Evolutionary conservation across 2,888 invertebrate species (phyloP).

Genomic region (Cryptops parisi): DNA sequence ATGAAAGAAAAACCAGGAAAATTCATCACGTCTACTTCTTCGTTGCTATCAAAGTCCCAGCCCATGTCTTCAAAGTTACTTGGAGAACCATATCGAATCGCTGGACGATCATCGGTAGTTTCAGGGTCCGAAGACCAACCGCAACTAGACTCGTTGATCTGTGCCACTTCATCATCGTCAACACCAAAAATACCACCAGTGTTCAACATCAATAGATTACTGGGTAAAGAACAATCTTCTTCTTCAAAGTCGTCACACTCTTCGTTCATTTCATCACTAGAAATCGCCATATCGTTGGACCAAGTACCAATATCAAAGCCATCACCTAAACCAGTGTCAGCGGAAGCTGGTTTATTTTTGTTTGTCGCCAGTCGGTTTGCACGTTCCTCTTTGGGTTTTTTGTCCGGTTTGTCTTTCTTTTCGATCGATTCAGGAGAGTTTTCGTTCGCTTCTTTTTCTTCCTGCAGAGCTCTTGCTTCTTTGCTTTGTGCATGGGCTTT

Average conservation of each 20-base stretch:
- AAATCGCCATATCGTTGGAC: constrained; percentile 72
- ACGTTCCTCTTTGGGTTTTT: constrained; percentile 27
- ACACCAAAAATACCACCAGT: constrained; percentile 16
- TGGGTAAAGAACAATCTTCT: constrained; percentile 38
- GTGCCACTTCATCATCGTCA: constrained; percentile 17
- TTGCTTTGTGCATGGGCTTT: constrained; percentile 27
- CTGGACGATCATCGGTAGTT: constrained; percentile 5
- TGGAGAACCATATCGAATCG: constrained; percentile 23
- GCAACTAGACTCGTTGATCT: constrained; percentile 19
- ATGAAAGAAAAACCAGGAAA: constrained; percentile 21
- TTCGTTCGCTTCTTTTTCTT: neutral
- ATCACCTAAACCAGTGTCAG: constrained; percentile 29
- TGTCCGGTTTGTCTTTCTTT: constrained; percentile 22
- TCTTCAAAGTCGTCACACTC: constrained; percentile 22
- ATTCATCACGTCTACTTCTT: constrained; percentile 17
- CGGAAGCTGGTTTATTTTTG: constrained; percentile 25
- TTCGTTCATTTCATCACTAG: constrained; percentile 19
- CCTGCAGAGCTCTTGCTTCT: neutral
- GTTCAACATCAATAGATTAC: constrained; percentile 43
- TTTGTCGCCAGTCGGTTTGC: constrained; percentile 28
- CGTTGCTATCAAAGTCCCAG: constrained; percentile 21
- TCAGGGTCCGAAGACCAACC: constrained; percentile 19
- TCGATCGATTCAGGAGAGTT: neutral
- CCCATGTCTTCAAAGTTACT: constrained; percentile 25
- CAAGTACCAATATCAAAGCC: constrained; percentile 70